These are phyloP conservation scores for Zygaena filipendulae DNA, from an alignment of 2,888 invertebrate genomes.

Conservation along the genomic window DNA sequence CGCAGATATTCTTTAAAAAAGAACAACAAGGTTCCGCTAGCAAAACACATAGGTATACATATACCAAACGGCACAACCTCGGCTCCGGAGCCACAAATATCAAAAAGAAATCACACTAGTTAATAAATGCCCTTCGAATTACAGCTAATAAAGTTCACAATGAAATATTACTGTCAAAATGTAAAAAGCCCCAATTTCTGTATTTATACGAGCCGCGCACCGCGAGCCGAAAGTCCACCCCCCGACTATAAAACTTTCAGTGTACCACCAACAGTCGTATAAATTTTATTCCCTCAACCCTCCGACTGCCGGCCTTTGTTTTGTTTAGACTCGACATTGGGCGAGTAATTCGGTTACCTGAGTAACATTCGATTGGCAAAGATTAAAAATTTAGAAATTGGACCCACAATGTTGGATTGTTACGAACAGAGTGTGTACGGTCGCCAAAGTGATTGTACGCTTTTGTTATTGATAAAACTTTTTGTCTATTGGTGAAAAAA, in stretches of 20 bases:
- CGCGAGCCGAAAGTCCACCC: constrained; percentile 31
- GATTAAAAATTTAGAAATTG: constrained; percentile 12
- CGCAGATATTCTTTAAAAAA: no score
- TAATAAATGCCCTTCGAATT: constrained; percentile 44
- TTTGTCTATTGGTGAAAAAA: constrained; percentile 2
- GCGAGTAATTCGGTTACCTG: constrained; percentile 41
- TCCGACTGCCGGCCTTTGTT: constrained; percentile 23
- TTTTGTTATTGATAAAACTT: constrained; percentile 1
- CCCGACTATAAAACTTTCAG: constrained; percentile 50
- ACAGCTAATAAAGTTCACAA: constrained; percentile 49
- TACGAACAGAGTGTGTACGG: no score
- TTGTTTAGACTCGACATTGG: constrained; percentile 33
- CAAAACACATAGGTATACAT: no score
- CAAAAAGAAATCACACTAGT: constrained; percentile 34
- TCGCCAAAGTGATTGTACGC: no score
- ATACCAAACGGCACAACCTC: no score
- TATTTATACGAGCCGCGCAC: no score
- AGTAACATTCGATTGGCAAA: constrained; percentile 20
- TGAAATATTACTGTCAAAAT: constrained; percentile 51
- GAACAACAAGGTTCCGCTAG: no score
- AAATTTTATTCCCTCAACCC: constrained; percentile 40
- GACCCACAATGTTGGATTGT: no score
- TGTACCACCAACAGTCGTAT: constrained; percentile 33
- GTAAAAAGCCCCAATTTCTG: constrained; percentile 40
- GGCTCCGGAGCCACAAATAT: no score